phyloP scores from a whole-genome alignment of 2,888 invertebrate genomes.

The Philonicus albiceps region DNA sequence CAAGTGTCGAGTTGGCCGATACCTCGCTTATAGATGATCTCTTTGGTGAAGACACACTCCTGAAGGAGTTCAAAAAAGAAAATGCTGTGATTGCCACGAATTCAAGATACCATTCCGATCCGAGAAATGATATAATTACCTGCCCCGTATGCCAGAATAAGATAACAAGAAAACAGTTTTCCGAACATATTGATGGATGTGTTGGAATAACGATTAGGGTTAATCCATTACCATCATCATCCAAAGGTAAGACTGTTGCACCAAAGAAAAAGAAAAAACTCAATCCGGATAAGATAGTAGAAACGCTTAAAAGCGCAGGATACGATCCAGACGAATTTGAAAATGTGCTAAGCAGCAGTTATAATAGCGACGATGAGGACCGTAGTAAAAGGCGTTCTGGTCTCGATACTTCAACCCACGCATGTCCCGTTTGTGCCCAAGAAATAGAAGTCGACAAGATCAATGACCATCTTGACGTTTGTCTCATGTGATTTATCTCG shows the following conservation, averaged over 20 bases:
- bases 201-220: constrained; percentile 56
- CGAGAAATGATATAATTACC: constrained; percentile 57
- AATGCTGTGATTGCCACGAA: constrained; percentile 56
- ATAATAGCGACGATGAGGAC: constrained; percentile 28
- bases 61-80: constrained; percentile 57
- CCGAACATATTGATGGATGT: constrained; percentile 61
- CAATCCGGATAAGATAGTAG: background rate
- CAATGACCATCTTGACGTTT: constrained; percentile 57
- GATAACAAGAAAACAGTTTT: constrained; percentile 56
- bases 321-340: constrained; percentile 33
- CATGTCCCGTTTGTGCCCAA: constrained; percentile 58
- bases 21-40: constrained; percentile 58
- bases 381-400: constrained; percentile 53
- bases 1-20: constrained; percentile 55
- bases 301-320: constrained; percentile 23
- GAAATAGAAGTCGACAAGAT: constrained; percentile 55
- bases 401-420: constrained; percentile 53
- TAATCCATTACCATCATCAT: constrained; percentile 46
- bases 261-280: background rate
- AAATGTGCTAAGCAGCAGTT: constrained; percentile 39
- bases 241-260: constrained; percentile 22
- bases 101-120: constrained; percentile 52
- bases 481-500: constrained; percentile 48
- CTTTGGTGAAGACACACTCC: constrained; percentile 58
- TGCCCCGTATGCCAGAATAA: constrained; percentile 61